phyloP scores from a whole-genome alignment of 1,140 invertebrate genomes.

The Oryctes rhinoceros region DNA sequence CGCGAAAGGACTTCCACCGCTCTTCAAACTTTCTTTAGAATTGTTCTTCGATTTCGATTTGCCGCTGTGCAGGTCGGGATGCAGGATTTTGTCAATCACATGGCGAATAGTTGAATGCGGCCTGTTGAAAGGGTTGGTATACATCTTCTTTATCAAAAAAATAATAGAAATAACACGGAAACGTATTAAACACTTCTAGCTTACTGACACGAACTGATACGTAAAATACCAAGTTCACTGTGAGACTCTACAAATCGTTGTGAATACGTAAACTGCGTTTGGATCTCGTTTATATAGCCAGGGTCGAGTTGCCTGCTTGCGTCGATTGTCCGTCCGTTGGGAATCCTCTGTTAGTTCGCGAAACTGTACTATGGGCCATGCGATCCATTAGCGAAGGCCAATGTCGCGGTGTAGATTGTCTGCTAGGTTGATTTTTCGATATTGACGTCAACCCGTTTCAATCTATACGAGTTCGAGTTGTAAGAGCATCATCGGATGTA shows the following conservation, averaged over 20 bases:
- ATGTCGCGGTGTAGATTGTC: no score
- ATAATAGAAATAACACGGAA: background rate
- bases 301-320: no score
- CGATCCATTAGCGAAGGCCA: no score
- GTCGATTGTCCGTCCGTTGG: no score
- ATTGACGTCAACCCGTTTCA: no score
- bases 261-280: background rate
- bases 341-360: no score
- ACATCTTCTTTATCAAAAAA: conserved; percentile 3
- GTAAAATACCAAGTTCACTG: background rate
- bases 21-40: background rate
- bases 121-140: conserved; percentile 31
- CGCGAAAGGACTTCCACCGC: background rate
- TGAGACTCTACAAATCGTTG: background rate
- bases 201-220: background rate
- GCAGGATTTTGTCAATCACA: conserved; percentile 14
- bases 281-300: background rate
- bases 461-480: no score
- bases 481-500: no score
- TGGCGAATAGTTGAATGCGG: background rate
- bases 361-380: no score
- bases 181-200: background rate
- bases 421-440: no score
- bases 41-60: conserved; percentile 8
- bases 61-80: background rate